Base-by-base conservation (phyloP, 2,797 vertebrate species). In the Acanthopagrus latus region DNA sequence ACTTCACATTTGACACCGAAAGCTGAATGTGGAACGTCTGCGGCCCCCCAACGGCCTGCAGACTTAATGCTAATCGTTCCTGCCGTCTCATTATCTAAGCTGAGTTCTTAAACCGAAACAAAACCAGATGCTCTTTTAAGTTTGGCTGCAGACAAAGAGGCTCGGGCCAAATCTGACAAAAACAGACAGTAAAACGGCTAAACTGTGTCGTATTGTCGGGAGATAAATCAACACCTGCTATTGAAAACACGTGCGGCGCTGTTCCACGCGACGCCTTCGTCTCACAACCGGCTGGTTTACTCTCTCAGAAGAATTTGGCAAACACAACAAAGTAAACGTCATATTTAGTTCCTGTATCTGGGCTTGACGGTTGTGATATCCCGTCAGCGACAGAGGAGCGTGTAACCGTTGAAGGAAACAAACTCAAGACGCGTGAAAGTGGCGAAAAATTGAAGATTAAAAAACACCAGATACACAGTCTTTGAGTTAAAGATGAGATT, bases 101-200 rank as follows among this genome's bases (percentile, higher is more conserved):
- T 0, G 16, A 83, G 74, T 69, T 71, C 57, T 78, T 72, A 33
- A 74, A 57, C 68, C 2, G 4, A 79, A 87, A 64, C 78, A 78
- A 80, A 91, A 88, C 70, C 90, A 91, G 89, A 91, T 88, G 89
- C 69, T 79, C 58, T 2, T 78, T 75, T 75, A 60, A 16, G 29
- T 66, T 68, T 78, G 89, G 88, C 85, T 68, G 67, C 81, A n/a
- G 69, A 74, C 62, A 8, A 71, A 68, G 50, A 56, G 44, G 14
- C 65, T 78, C 0, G 51, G 64, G 82, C 80, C 80, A 74, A 80
- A 82, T 27, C 25, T 66, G 68, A 81, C 70, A 58, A 55, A 83
- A 59, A 64, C 60, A 76, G 63, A 75, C 83, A 62, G 65, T 76
- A 33, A 84, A 87, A 66, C 79, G 17, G 55, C 41, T 52, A 8